Conservation (phyloP, 1,140 invertebrate genomes). For the Drosophila willistoni region DNA sequence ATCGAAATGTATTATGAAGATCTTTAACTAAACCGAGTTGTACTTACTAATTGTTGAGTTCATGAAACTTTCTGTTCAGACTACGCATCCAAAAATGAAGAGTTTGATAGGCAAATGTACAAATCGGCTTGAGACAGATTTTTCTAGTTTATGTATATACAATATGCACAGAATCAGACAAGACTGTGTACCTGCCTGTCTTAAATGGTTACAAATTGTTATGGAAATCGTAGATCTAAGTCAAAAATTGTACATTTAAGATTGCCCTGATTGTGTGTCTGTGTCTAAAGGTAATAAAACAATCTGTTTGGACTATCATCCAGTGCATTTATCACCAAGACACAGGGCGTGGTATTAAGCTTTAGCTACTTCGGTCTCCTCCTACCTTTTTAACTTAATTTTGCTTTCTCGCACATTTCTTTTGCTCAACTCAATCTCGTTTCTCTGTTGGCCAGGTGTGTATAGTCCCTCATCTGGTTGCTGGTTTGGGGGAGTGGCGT, state of each 20-base stretch:
- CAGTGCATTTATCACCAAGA: constrained; percentile 50
- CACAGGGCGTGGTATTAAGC: constrained; percentile 51
- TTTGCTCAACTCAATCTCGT: neutral
- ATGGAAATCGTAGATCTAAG: constrained; percentile 40
- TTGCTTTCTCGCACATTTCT: neutral
- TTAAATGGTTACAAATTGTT: constrained; percentile 54
- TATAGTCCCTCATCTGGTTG: neutral
- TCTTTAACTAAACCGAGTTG: too few relatives aligned
- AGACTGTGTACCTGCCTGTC: neutral
- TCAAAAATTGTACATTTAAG: neutral
- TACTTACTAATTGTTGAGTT: too few relatives aligned
- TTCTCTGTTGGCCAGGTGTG: constrained; percentile 3
- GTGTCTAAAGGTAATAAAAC: constrained; percentile 45
- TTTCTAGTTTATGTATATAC: too few relatives aligned
- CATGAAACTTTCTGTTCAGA: too few relatives aligned
- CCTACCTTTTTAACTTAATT: neutral
- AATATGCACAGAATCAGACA: neutral
- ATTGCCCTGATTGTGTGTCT: neutral
- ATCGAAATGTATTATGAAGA: too few relatives aligned
- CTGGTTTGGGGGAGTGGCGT: constrained; percentile 22
- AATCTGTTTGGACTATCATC: constrained; percentile 44
- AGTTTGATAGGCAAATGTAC: too few relatives aligned
- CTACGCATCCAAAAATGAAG: too few relatives aligned
- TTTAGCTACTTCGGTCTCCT: neutral
- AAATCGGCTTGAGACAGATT: too few relatives aligned